Base-by-base conservation (phyloP, 2,888 invertebrate genomes). In the Ptychoptera contaminata region DNA sequence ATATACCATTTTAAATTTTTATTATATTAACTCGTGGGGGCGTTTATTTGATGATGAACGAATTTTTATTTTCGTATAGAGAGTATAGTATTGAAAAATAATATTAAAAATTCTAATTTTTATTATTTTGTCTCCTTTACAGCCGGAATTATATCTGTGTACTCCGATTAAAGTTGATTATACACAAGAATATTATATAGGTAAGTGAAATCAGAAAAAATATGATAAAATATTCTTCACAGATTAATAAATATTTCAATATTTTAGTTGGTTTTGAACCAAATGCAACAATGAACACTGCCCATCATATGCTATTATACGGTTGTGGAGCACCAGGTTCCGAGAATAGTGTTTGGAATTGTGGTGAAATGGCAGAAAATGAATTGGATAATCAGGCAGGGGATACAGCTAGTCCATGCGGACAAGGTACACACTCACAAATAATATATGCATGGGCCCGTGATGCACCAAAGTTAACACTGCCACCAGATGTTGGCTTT, bases 401-500 rank as follows among this genome's bases (percentile, higher is more conserved):
- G 49, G 61, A 70, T 48, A 69, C 70, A 0, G 79, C 79, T 0
- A 79, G 78, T 53, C 86, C 91, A 0, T 96, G 94, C 58, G 71
- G 69, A 0, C 70, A 74, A 32, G 82, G 77, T 6, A 78, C 82
- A 2, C 80, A 83, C 52, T 65, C 63, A 0, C 66, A 65, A 51
- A 82, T 93, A 43, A 73, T 94, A 9, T 94, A 93, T 62, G 93
- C 93, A 0, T 96, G 93, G 93, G 94, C 92, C 2, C 72, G 85
- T 52, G 88, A 93, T 60, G 93, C 94, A 0, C 90, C 90, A 0
- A 74, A 75, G 44, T 67, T 94, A 5, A 66, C 74, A 38, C 65
- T 94, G 42, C 94, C 94, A 0, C 66, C 79, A 42, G 86, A 80
- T 48, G 93, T 97, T 8, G 97, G 92, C 2, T 97, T 96, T 62